These are phyloP conservation scores for Cyclura pinguis DNA, from an alignment of 2,797 vertebrate genomes.

Conservation along the genomic window DNA sequence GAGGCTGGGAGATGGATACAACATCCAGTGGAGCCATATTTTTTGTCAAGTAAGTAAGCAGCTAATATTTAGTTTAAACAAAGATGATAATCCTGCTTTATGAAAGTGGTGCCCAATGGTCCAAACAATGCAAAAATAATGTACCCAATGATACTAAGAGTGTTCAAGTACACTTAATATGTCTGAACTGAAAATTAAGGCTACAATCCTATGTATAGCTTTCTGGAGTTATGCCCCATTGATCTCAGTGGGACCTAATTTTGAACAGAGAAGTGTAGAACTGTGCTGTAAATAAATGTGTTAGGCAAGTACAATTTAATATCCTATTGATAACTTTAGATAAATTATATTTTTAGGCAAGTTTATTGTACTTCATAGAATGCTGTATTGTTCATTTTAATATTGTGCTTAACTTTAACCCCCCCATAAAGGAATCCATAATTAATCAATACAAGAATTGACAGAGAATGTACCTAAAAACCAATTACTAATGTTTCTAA, in stretches of 20 bases:
- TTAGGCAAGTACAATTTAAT: not conserved
- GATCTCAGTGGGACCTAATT: not conserved
- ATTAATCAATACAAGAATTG: not conserved
- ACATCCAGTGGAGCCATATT: constrained; percentile 77
- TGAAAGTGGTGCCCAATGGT: too few relatives aligned
- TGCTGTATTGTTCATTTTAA: not conserved
- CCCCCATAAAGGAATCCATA: not conserved
- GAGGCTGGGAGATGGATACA: constrained; percentile 81
- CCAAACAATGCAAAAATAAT: not conserved
- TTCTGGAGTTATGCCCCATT: not conserved
- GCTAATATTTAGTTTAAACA: not conserved
- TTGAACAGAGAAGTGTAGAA: not conserved
- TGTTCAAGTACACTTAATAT: not conserved
- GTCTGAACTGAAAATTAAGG: not conserved
- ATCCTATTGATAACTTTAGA: not conserved
- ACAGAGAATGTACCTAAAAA: not conserved
- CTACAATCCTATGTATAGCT: not conserved
- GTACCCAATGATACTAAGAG: not conserved
- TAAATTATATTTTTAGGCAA: not conserved
- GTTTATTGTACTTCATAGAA: not conserved
- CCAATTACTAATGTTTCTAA: not conserved
- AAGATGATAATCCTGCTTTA: not conserved
- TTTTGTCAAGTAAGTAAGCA: constrained; percentile 82
- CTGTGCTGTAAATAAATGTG: not conserved
- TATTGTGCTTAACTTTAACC: not conserved